Evolutionary conservation across 2,797 vertebrate species (phyloP), one percentile per base, ranked within the genome.

Genomic region (Enteromius radiatus): DNA sequence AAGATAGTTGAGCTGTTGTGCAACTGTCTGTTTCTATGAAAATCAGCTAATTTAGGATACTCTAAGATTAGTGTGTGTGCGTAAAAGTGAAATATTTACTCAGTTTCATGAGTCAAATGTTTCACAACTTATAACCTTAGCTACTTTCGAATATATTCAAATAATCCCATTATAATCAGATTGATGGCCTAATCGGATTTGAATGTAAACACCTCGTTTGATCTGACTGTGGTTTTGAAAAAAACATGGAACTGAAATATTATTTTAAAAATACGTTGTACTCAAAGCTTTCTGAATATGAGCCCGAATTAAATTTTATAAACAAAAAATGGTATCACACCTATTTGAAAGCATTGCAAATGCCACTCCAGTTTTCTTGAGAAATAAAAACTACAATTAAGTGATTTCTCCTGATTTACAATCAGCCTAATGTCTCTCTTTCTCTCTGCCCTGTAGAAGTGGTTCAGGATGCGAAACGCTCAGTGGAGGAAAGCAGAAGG

Each of bases 401-500:
- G 8, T 52, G 49, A 21, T 52, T 7, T 52, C 47, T 49, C 47
- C 47, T 52, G 19, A 52, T 52, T 21, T 23, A 15, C 23, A 31
- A 63, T 15, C 11, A 56, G 3, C n/a, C 52, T 61, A 12, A 61
- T 17, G 6, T 75, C n/a, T 78, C 17, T 68, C 36, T 84, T 64
- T 81, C 78, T 80, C 67, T 82, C 65, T 85, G 9, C 85, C 33
- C 68, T 90, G 9, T 90, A 99, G 98, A 95, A 95, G 92, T 99
- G 97, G 98, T 99, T 98, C 93, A 92, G 92, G 90, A 90, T 93
- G 77, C 96, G 98, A 69, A 96, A 96, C 69, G 95, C 95, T 0
- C 91, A 95, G 92, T 99, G 98, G 98, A 95, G 97, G 88, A 86
- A 91, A 89, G 93, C 95, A 0, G 97, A 99, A 93, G 98, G 98